Evolutionary conservation across 2,888 invertebrate genomes (phyloP).

Genomic region (Sialis lutaria): DNA sequence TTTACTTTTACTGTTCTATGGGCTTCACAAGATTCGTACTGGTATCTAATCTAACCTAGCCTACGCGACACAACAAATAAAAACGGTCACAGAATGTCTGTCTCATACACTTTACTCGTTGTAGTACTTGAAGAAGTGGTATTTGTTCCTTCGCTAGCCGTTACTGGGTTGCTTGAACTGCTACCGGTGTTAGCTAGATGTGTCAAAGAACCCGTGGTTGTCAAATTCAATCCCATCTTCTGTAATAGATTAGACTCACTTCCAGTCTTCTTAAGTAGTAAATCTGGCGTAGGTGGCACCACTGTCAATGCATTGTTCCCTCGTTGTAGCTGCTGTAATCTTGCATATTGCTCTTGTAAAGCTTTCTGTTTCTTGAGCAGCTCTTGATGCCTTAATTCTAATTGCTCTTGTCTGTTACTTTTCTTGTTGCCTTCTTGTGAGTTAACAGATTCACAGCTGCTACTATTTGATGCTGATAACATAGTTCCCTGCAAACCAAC

Average conservation of each 20-base stretch:
- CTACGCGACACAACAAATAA: not conserved
- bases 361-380: constrained; percentile 73
- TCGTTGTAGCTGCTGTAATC: constrained; percentile 73
- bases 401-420: constrained; percentile 43
- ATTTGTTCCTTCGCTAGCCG: constrained; percentile 10
- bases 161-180: constrained; percentile 13
- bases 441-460: constrained; percentile 60
- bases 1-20: too few species aligned
- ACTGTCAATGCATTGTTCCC: constrained; percentile 47
- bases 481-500: constrained; percentile 19
- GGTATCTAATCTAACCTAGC: too few species aligned
- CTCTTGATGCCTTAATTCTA: constrained; percentile 80
- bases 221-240: constrained; percentile 58
- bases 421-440: constrained; percentile 49
- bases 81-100: constrained; percentile 74
- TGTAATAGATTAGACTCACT: constrained; percentile 74
- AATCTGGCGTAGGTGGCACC: constrained; percentile 41
- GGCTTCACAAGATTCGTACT: too few species aligned
- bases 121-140: constrained; percentile 27
- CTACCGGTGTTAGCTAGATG: constrained; percentile 31
- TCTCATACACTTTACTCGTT: constrained; percentile 75
- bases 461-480: constrained; percentile 43
- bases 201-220: constrained; percentile 41
- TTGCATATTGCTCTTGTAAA: constrained; percentile 79
- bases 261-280: constrained; percentile 64